Conservation (phyloP, 2,888 invertebrate genomes). For the Cerastis rubricosa region DNA sequence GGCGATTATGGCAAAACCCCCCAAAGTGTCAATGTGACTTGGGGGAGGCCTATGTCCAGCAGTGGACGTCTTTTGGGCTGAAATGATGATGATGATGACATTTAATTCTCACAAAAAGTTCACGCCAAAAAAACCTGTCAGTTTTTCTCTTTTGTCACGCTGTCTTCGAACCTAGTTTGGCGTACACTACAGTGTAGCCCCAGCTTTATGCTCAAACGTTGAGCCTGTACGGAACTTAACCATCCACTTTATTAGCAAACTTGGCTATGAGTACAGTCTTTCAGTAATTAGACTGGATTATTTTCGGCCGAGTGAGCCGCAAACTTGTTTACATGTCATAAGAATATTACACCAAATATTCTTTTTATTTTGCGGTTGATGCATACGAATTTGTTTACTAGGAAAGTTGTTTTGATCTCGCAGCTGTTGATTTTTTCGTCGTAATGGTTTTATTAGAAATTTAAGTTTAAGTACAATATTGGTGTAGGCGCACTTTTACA, state of each 20-base stretch:
- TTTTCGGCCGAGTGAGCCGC: conserved; percentile 82
- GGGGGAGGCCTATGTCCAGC: too few relatives aligned
- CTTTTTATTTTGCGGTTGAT: conserved; percentile 60
- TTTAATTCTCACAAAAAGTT: neutral
- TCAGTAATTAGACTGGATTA: conserved; percentile 88
- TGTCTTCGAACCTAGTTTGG: neutral
- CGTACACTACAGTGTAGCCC: conserved; percentile 56
- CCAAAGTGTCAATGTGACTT: too few relatives aligned
- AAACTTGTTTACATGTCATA: conserved; percentile 75
- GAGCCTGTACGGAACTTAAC: conserved; percentile 80
- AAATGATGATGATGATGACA: too few relatives aligned
- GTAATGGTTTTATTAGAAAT: neutral
- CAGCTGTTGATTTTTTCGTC: neutral
- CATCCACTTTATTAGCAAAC: conserved; percentile 89
- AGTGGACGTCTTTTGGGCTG: too few relatives aligned
- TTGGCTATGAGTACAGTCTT: conserved; percentile 85
- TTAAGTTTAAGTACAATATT: conserved; percentile 13
- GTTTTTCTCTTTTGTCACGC: neutral
- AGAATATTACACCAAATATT: conserved; percentile 58
- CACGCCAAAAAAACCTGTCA: neutral
- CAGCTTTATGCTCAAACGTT: conserved; percentile 69
- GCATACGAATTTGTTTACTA: conserved; percentile 38
- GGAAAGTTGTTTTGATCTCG: conserved; percentile 21
- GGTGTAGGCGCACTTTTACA: neutral
- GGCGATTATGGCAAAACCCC: too few relatives aligned